phyloP scores from a whole-genome alignment of 2,113 vertebrate species.

The Heteronetta atricapilla region DNA sequence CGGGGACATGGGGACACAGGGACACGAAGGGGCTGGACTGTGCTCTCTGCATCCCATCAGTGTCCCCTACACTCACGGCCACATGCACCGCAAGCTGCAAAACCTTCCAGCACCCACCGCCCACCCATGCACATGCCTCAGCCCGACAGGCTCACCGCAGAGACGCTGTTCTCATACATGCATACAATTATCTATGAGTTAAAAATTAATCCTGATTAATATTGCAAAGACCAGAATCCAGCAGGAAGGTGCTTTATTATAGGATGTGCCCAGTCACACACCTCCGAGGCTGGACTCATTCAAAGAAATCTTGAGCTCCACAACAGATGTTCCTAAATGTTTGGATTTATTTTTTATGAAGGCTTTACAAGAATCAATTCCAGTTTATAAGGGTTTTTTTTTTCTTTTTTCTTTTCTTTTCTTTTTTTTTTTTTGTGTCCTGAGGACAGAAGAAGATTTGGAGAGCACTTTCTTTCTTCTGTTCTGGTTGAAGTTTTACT shows the following conservation, averaged over 20 bases:
- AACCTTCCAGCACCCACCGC: too few relatives aligned
- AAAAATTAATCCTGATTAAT: slow-evolving; percentile 65
- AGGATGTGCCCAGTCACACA: neutral
- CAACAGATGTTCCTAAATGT: slow-evolving; percentile 69
- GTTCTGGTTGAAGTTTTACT: slow-evolving; percentile 47
- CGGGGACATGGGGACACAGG: too few relatives aligned
- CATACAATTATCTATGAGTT: slow-evolving; percentile 66
- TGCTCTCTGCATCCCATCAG: too few relatives aligned
- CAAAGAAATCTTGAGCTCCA: slow-evolving; percentile 36
- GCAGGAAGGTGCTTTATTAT: slow-evolving; percentile 63
- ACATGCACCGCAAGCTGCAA: too few relatives aligned
- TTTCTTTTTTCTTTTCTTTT: neutral
- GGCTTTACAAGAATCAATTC: slow-evolving; percentile 74
- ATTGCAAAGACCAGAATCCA: slow-evolving; percentile 71
- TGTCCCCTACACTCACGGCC: too few relatives aligned
- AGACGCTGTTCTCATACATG: slow-evolving; percentile 65
- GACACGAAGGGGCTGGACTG: too few relatives aligned
- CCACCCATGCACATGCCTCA: neutral
- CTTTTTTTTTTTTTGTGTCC: slow-evolving; percentile 29
- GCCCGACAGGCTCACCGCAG: slow-evolving; percentile 50
- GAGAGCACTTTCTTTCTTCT: slow-evolving; percentile 32
- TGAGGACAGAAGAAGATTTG: slow-evolving; percentile 56
- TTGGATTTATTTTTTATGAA: slow-evolving; percentile 72
- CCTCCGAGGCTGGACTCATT: slow-evolving; percentile 25
- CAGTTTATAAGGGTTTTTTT: slow-evolving; percentile 59